Evolutionary conservation across 2,113 vertebrate genomes (phyloP).

Genomic region (Xenus cinereus): DNA sequence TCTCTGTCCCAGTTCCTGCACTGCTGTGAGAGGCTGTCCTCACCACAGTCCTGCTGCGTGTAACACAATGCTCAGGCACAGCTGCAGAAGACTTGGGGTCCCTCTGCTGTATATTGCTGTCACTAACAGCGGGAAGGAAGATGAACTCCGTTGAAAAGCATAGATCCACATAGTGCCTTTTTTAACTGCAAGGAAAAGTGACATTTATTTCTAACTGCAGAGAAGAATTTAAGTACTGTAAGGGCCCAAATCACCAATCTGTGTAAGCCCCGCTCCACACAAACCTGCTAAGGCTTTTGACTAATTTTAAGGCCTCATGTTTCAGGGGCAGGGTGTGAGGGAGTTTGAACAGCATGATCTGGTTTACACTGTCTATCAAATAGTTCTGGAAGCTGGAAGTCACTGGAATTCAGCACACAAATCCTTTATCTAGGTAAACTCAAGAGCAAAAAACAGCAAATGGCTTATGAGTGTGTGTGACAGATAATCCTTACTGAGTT

Average conservation of each 20-base stretch:
- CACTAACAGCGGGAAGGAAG: neutral
- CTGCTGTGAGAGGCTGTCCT: neutral
- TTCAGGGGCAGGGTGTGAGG: neutral
- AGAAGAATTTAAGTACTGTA: neutral
- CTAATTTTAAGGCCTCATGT: neutral
- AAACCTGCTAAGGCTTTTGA: neutral
- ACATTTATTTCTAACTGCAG: neutral
- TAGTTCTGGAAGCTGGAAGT: neutral
- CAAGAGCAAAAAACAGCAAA: neutral
- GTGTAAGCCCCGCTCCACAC: neutral
- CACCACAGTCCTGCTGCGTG: neutral
- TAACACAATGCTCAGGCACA: neutral
- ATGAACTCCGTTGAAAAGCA: neutral
- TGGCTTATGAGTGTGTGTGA: neutral
- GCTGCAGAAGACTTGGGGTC: neutral
- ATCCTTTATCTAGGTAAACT: neutral
- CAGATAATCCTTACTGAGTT: neutral
- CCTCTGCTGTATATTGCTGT: conserved; percentile 6
- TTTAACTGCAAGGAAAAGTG: neutral
- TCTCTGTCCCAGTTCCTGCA: neutral
- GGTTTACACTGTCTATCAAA: neutral
- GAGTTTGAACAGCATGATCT: neutral
- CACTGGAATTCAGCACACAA: neutral
- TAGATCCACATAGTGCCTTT: neutral
- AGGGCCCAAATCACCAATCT: neutral